Conservation (phyloP, 2,797 vertebrate genomes). For the Mionectes olivaceus region DNA sequence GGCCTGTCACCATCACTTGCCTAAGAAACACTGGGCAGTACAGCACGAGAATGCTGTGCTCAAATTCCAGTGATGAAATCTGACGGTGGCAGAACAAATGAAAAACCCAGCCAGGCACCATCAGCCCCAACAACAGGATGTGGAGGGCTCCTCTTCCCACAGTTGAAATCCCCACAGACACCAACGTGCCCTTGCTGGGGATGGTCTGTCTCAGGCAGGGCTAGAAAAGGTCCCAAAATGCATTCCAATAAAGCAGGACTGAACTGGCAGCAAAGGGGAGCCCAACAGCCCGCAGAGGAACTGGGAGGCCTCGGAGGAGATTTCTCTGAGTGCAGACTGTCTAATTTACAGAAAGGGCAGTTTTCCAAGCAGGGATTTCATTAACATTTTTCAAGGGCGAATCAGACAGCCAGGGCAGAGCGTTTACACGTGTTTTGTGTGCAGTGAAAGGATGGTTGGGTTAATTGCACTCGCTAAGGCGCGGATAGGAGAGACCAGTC, state of each 20-base stretch:
- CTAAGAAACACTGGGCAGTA: neutral
- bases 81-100: constrained; percentile 1
- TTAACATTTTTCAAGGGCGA: constrained; percentile 2
- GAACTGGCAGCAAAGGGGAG: neutral
- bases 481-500: neutral
- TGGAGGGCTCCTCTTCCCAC: neutral
- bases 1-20: constrained; percentile 29
- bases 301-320: neutral
- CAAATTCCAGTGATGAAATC: neutral
- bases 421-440: neutral
- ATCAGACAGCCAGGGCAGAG: neutral
- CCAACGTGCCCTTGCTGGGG: neutral
- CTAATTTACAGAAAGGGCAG: neutral
- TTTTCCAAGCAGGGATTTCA: constrained; percentile 34
- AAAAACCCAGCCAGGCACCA: neutral
- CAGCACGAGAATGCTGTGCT: neutral
- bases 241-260: neutral
- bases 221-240: neutral
- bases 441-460: neutral
- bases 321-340: neutral
- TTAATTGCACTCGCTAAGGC: neutral
- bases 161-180: neutral
- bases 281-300: neutral
- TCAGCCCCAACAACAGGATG: neutral
- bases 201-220: neutral